Percentiles rank a stretch among this genome's conserved stretches.
These are phyloP conservation scores for Pinctada fucata DNA, from an alignment of 2,888 invertebrate genomes.

Conservation along the genomic window DNA sequence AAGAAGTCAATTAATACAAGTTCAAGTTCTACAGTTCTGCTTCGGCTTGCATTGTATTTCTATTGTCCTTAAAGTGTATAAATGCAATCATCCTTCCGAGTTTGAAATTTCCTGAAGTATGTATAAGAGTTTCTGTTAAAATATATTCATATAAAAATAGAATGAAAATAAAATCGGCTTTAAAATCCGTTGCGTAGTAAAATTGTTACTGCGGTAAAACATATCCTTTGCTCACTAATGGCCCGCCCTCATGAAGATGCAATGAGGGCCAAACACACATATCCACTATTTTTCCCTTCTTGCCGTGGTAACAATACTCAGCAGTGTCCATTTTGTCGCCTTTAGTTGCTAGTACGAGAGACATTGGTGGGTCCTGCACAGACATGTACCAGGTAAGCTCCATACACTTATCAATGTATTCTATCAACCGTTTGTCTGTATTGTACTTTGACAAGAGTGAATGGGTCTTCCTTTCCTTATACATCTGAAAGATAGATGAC, in stretches of 20 bases:
- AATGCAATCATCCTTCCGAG: too few relatives aligned
- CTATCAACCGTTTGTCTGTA: neutral
- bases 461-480: neutral
- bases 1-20: too few relatives aligned
- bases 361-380: neutral
- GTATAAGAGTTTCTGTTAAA: too few relatives aligned
- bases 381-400: neutral
- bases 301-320: conserved; percentile 7
- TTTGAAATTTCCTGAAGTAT: too few relatives aligned
- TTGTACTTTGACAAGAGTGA: neutral
- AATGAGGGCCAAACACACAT: conserved; percentile 31
- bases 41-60: too few relatives aligned
- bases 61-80: too few relatives aligned
- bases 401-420: neutral
- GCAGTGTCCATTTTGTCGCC: neutral
- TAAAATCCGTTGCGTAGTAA: neutral
- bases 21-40: too few relatives aligned
- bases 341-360: neutral
- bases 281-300: conserved; percentile 10
- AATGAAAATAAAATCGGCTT: too few relatives aligned
- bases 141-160: too few relatives aligned
- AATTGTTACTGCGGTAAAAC: conserved; percentile 6
- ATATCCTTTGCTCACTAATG: conserved; percentile 24
- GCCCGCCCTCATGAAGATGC: conserved; percentile 18
- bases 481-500: neutral